Percentiles rank a stretch among this genome's conserved stretches.
phyloP scores from a whole-genome alignment of 2,797 vertebrate species.

The Tenualosa thibaudeaui region DNA sequence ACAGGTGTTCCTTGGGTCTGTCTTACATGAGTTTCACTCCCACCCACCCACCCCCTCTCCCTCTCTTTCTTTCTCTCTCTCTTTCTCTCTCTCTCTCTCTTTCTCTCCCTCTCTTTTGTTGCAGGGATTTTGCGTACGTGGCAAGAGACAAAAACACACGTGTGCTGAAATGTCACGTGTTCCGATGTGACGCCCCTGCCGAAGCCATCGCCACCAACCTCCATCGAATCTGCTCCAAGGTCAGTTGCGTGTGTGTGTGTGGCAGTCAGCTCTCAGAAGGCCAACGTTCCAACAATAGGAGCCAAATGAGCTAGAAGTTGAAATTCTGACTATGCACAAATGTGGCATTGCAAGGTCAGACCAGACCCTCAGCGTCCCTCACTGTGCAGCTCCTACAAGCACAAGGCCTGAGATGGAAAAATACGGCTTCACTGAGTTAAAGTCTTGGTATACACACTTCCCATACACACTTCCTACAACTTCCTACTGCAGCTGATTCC shows the following conservation, averaged over 20 bases:
- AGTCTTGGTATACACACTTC: no score
- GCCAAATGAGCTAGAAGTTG: background rate
- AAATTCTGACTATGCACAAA: conserved; percentile 4
- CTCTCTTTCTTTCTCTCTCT: background rate
- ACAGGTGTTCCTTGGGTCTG: background rate
- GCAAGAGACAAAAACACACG: conserved; percentile 96
- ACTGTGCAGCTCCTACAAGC: background rate
- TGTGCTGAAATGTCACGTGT: conserved; percentile 98
- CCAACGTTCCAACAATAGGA: background rate
- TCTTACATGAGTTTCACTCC: conserved; percentile 22
- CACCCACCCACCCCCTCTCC: background rate
- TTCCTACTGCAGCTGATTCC: no score
- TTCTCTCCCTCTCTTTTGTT: conserved; percentile 9
- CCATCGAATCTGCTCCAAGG: conserved; percentile 94
- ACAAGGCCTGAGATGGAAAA: background rate
- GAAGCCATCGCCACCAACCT: conserved; percentile 96
- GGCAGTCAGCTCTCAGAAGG: background rate
- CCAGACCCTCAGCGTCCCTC: background rate
- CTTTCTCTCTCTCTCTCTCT: background rate
- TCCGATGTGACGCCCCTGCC: conserved; percentile 97
- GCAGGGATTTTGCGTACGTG: conserved; percentile 97
- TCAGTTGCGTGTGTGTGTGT: conserved; percentile 24
- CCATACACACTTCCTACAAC: no score
- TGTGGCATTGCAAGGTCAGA: background rate
- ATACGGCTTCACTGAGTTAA: no score